phyloP scores from a whole-genome alignment of 2,888 invertebrate species.

The Stomorhina lunata region DNA sequence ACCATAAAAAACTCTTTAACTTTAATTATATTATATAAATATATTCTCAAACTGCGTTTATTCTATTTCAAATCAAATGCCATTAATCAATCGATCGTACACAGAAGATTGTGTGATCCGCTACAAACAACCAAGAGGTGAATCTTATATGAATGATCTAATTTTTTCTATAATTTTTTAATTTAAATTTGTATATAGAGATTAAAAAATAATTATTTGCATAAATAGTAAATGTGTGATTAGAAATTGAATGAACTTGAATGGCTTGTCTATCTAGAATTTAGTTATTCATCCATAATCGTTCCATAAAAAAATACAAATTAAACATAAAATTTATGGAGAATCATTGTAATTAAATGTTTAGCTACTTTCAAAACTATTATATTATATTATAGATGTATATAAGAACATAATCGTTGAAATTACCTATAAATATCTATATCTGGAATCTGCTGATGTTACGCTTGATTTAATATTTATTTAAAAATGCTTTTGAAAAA shows the following conservation, averaged over 20 bases:
- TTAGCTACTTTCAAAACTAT: too few species aligned
- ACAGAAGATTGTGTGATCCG: slow-evolving; percentile 96
- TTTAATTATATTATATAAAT: neutral
- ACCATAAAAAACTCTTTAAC: neutral
- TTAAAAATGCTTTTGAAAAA: slow-evolving; percentile 36
- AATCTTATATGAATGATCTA: slow-evolving; percentile 69
- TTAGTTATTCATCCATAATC: too few species aligned
- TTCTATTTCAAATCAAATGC: slow-evolving; percentile 33
- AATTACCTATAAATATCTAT: neutral
- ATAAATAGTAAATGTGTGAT: slow-evolving; percentile 46
- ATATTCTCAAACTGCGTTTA: slow-evolving; percentile 28
- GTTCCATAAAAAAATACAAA: slow-evolving; percentile 13
- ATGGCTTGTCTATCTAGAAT: slow-evolving; percentile 56
- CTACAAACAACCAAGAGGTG: slow-evolving; percentile 94
- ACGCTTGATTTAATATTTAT: slow-evolving; percentile 53
- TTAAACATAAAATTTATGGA: slow-evolving; percentile 4
- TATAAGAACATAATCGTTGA: neutral
- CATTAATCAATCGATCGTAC: slow-evolving; percentile 79
- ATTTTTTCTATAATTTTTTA: slow-evolving; percentile 8
- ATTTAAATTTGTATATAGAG: slow-evolving; percentile 22
- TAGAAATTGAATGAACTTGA: slow-evolving; percentile 56
- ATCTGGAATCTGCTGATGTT: slow-evolving; percentile 41
- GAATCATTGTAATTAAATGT: slow-evolving; percentile 17
- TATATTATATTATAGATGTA: too few species aligned
- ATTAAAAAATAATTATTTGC: neutral